Evolutionary conservation across 1,140 invertebrate species (phyloP).

Genomic region (Popillia japonica): DNA sequence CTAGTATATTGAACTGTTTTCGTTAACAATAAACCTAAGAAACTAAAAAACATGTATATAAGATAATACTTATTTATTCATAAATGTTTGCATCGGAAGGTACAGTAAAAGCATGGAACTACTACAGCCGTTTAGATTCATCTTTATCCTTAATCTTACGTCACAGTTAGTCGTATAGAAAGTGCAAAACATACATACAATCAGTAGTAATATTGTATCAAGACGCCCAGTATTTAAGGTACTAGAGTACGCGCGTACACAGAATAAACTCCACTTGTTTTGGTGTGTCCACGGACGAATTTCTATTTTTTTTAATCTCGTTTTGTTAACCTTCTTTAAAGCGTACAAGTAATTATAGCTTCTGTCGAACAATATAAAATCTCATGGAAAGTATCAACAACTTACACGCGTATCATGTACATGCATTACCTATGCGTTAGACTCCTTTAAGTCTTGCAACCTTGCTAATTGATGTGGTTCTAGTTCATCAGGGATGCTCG

Average conservation of each 20-base stretch:
- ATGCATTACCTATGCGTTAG: slow-evolving; percentile 74
- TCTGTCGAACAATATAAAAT: slow-evolving; percentile 36
- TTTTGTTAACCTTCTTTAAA: slow-evolving; percentile 20
- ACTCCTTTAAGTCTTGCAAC: slow-evolving; percentile 86
- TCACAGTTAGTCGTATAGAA: background rate
- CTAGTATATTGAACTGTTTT: too few species aligned
- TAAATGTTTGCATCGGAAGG: background rate
- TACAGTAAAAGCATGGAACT: slow-evolving; percentile 5
- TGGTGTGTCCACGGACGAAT: slow-evolving; percentile 30
- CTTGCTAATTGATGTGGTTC: slow-evolving; percentile 84
- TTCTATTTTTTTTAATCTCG: background rate
- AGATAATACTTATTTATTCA: slow-evolving; percentile 1
- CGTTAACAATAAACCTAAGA: background rate
- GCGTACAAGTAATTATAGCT: slow-evolving; percentile 28
- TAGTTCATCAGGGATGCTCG: slow-evolving; percentile 84
- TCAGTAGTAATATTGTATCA: background rate
- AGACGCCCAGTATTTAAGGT: slow-evolving; percentile 16
- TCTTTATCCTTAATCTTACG: background rate
- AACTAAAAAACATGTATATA: slow-evolving; percentile 2
- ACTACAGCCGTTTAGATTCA: background rate
- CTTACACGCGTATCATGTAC: slow-evolving; percentile 57
- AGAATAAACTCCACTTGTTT: background rate
- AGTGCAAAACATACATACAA: slow-evolving; percentile 9
- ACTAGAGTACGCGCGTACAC: slow-evolving; percentile 22
- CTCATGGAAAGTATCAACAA: slow-evolving; percentile 37